A percentile compares a stretch with the other conserved stretches of the same genome.
Evolutionary conservation across 2,113 vertebrate genomes (phyloP).

Genomic region (Orientallactaga bullata): DNA sequence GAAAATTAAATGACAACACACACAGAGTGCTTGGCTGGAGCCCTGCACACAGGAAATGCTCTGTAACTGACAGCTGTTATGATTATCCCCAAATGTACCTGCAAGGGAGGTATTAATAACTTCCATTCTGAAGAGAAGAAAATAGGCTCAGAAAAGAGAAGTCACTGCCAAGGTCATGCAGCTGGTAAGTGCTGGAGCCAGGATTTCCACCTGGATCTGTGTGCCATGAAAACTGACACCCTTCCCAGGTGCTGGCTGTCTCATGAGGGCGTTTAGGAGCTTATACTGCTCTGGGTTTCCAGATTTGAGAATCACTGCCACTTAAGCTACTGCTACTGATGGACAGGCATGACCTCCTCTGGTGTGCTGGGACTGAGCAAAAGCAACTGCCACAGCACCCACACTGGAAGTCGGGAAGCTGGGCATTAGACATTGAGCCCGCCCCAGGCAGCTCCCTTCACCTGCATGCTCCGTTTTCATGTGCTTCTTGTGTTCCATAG

Average conservation of each 20-base stretch:
- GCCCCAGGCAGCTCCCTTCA: constrained; percentile 58
- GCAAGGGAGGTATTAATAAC: background rate
- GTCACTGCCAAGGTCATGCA: constrained; percentile 39
- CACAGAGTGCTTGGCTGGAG: background rate
- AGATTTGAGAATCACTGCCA: background rate
- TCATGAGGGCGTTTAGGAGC: background rate
- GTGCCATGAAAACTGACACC: background rate
- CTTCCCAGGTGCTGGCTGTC: background rate
- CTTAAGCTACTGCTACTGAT: background rate
- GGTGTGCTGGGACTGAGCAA: background rate
- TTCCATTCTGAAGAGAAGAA: constrained; percentile 25
- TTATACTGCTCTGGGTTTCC: background rate
- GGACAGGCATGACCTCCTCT: fast-evolving
- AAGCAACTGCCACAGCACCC: background rate
- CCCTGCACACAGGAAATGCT: background rate
- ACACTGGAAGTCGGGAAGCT: background rate
- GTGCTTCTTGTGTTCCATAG: constrained; percentile 89
- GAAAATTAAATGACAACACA: background rate
- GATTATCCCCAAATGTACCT: background rate
- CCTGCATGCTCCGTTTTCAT: constrained; percentile 90
- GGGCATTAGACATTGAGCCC: background rate
- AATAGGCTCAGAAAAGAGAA: constrained; percentile 36
- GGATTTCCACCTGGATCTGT: background rate
- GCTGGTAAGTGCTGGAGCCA: background rate
- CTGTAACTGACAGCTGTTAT: background rate